Evolutionary conservation across 2,888 invertebrate genomes (phyloP).

Genomic region (Adelphocoris suturalis): DNA sequence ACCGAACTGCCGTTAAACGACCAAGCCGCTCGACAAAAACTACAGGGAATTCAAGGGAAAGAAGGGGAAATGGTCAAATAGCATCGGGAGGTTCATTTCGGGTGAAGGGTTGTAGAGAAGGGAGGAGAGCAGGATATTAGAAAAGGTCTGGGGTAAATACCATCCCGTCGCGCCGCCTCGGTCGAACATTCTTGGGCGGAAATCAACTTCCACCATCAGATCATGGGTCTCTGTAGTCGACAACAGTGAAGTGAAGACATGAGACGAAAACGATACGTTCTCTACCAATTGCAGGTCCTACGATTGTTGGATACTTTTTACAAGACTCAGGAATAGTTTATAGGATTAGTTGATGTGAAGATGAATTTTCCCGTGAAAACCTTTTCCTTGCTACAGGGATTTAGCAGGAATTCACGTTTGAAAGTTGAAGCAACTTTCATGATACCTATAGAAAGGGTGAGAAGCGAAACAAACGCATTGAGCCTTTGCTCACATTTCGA

Average conservation of each 20-base stretch:
- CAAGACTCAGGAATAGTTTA: too few species aligned
- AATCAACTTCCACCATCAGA: conserved; percentile 36
- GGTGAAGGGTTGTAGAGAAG: not conserved
- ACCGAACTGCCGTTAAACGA: not conserved
- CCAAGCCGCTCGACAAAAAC: not conserved
- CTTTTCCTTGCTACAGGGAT: too few species aligned
- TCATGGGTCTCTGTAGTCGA: not conserved
- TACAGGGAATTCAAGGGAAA: not conserved
- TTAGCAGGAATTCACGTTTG: too few species aligned
- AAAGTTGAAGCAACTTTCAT: too few species aligned
- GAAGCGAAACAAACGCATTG: too few species aligned
- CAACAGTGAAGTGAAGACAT: not conserved
- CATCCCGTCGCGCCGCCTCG: not conserved
- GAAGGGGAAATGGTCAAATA: not conserved
- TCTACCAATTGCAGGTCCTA: too few species aligned
- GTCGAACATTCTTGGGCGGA: conserved; percentile 36
- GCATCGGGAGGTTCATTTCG: conserved; percentile 8
- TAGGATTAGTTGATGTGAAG: too few species aligned
- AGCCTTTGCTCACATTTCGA: too few species aligned
- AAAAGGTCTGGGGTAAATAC: conserved; percentile 31
- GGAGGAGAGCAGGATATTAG: conserved; percentile 9
- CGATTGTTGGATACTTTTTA: too few species aligned
- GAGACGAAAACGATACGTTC: not conserved
- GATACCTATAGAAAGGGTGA: too few species aligned
- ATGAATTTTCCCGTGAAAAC: too few species aligned